Conservation (phyloP, 2,797 vertebrate genomes). For the Sciurus carolinensis region DNA sequence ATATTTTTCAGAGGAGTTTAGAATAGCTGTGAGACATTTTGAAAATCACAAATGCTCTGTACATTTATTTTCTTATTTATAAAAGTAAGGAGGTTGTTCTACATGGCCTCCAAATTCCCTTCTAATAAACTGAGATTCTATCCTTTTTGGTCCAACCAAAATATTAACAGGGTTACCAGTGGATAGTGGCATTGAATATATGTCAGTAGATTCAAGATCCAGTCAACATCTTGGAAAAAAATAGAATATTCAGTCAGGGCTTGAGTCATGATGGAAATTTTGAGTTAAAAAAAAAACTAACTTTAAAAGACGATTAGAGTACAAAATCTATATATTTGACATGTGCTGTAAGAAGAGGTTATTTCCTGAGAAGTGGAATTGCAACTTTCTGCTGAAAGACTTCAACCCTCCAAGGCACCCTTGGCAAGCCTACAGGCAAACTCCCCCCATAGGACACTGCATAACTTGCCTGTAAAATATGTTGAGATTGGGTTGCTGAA, state of each 20-base stretch:
- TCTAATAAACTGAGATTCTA: conserved; percentile 26
- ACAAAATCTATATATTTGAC: conserved; percentile 49
- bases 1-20: conserved; percentile 50
- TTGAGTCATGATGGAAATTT: conserved; percentile 73
- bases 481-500: not conserved
- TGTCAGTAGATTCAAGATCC: not conserved
- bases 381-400: conserved; percentile 71
- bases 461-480: conserved; percentile 68
- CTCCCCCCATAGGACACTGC: conserved; percentile 60
- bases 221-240: conserved; percentile 33
- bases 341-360: conserved; percentile 43
- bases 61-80: conserved; percentile 16
- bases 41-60: conserved; percentile 43
- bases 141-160: not conserved
- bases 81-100: conserved; percentile 11
- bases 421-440: conserved; percentile 74
- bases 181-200: not conserved
- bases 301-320: conserved; percentile 49
- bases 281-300: conserved; percentile 57
- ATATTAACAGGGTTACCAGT: not conserved
- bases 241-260: conserved; percentile 50
- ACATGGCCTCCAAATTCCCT: not conserved
- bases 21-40: not conserved
- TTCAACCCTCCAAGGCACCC: conserved; percentile 25
- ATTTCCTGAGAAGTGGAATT: conserved; percentile 66